These are phyloP conservation scores for Lepilemur ruficaudatus DNA, from an alignment of 2,797 vertebrate species.

Conservation along the genomic window DNA sequence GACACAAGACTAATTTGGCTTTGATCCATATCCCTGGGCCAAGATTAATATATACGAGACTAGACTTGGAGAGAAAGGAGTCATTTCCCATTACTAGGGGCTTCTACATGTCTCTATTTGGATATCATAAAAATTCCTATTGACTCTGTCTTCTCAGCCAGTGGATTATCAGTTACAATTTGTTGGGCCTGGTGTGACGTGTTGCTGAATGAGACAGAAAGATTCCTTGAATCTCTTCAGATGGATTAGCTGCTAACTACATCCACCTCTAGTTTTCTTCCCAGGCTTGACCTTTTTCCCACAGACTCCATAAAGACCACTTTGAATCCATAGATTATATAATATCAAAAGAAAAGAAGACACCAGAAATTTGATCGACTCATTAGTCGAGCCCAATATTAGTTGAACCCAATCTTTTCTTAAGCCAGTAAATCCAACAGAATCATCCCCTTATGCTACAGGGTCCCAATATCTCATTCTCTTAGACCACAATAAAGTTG, in stretches of 20 bases:
- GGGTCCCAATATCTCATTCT: neutral
- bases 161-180: neutral
- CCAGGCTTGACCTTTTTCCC: neutral
- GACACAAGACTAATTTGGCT: neutral
- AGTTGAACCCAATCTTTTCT: slow-evolving; percentile 16
- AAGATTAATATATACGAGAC: neutral
- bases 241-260: neutral
- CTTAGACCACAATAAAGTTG: neutral
- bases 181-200: neutral
- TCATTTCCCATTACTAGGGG: neutral
- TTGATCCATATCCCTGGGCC: neutral
- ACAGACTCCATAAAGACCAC: neutral
- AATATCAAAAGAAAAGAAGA: neutral
- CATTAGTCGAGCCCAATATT: neutral
- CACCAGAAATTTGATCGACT: neutral
- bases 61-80: neutral
- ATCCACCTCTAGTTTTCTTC: neutral
- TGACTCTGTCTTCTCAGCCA: neutral
- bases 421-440: neutral
- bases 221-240: neutral
- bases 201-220: neutral
- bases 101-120: neutral
- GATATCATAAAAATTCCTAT: neutral
- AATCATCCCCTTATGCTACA: neutral
- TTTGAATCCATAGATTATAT: neutral